Percentiles rank a stretch among this genome's conserved stretches.
Conservation (phyloP, 2,113 vertebrate genomes). For the Scophthalmus maximus region DNA sequence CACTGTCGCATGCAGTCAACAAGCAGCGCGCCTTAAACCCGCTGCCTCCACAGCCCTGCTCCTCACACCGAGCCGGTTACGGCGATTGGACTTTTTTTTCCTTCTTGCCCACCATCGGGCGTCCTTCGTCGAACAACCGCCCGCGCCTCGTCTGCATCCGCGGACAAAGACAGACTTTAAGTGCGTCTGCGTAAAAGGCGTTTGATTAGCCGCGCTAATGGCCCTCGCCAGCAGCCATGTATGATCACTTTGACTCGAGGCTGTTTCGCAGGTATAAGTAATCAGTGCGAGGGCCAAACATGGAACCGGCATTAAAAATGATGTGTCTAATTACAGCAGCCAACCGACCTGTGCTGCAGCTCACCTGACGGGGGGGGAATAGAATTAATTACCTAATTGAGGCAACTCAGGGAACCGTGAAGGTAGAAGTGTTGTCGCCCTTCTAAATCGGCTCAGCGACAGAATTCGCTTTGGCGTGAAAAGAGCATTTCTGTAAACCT, state of each 20-base stretch:
- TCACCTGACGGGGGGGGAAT: constrained; percentile 59
- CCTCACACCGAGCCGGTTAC: constrained; percentile 47
- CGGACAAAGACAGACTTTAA: constrained; percentile 40
- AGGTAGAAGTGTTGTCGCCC: constrained; percentile 59
- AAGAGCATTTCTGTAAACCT: constrained; percentile 9
- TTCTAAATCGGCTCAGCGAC: constrained; percentile 41
- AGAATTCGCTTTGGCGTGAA: constrained; percentile 11
- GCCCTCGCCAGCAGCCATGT: constrained; percentile 42
- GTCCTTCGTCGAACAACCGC: constrained; percentile 47
- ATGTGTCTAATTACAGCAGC: constrained; percentile 66
- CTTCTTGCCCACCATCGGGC: constrained; percentile 10
- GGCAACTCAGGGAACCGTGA: constrained; percentile 56
- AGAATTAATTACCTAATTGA: constrained; percentile 68
- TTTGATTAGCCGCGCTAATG: constrained; percentile 75
- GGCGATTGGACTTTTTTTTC: constrained; percentile 25
- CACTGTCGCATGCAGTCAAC: constrained; percentile 19
- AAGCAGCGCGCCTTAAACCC: constrained; percentile 22
- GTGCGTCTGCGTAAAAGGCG: constrained; percentile 47
- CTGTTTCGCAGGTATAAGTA: constrained; percentile 54
- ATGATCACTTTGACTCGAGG: constrained; percentile 57
- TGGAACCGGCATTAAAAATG: constrained; percentile 33
- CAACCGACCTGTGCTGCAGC: constrained; percentile 41
- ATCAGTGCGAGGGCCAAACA: constrained; percentile 33
- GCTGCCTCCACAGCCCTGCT: constrained; percentile 22
- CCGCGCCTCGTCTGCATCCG: constrained; percentile 41